Evolutionary conservation across 2,113 vertebrate species (phyloP).

Genomic region (Pomatostomus ruficeps): DNA sequence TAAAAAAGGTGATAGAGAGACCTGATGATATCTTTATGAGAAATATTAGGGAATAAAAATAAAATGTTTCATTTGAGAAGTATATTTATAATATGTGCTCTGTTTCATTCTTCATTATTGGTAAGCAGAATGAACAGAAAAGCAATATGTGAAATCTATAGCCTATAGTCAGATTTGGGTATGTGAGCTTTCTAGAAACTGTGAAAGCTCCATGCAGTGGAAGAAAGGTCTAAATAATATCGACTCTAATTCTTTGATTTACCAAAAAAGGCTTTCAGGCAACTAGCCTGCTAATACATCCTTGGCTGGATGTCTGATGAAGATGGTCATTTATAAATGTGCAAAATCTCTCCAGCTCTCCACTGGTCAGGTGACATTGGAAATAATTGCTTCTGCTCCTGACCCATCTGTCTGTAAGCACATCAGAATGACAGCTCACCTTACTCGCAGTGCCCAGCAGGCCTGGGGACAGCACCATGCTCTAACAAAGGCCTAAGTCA

Average conservation of each 20-base stretch:
- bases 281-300: not conserved
- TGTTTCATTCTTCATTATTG: not conserved
- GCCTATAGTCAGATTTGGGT: not conserved
- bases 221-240: not conserved
- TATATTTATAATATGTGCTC: not conserved
- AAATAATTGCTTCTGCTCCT: conserved; percentile 23
- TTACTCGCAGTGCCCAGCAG: not conserved
- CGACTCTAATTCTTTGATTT: not conserved
- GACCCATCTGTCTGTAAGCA: not conserved
- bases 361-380: conserved; percentile 14
- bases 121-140: not conserved
- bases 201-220: not conserved
- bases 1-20: not conserved
- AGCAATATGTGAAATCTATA: not conserved
- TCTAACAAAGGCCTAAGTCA: not conserved
- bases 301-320: conserved; percentile 7
- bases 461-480: not conserved
- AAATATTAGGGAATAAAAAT: conserved; percentile 9
- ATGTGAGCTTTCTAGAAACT: not conserved
- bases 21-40: not conserved
- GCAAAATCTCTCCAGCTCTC: not conserved
- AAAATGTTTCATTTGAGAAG: not conserved
- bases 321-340: conserved; percentile 18
- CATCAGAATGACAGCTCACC: not conserved
- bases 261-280: not conserved